phyloP scores from a whole-genome alignment of 2,888 invertebrate genomes.

The Unio pictorum region DNA sequence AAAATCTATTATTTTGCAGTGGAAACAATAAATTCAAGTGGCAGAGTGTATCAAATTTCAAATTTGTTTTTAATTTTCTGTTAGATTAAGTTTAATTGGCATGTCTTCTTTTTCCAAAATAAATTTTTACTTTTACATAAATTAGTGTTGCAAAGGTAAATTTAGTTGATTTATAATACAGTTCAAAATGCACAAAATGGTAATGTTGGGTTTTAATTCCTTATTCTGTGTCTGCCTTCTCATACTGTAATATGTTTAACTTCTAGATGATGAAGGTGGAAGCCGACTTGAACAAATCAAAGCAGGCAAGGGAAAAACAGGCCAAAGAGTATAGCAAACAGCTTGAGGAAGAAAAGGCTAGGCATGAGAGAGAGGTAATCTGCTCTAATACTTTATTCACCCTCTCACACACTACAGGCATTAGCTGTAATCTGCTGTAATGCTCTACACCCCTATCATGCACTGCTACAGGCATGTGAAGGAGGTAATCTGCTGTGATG shows the following conservation, averaged over 20 bases:
- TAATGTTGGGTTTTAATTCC: background rate
- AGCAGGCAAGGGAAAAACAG: slow-evolving; percentile 67
- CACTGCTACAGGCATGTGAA: too few relatives aligned
- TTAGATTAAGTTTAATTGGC: too few relatives aligned
- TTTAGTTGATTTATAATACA: background rate
- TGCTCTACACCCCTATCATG: too few relatives aligned
- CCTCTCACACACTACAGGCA: too few relatives aligned
- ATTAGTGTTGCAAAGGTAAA: background rate
- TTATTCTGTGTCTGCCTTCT: background rate
- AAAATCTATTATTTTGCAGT: too few relatives aligned
- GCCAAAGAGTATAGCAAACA: slow-evolving; percentile 62
- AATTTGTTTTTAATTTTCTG: too few relatives aligned
- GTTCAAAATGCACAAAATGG: background rate
- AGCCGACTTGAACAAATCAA: slow-evolving; percentile 64
- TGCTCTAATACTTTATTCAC: background rate
- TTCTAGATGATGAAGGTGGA: slow-evolving; percentile 65
- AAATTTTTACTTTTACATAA: too few relatives aligned
- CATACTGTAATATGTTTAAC: background rate
- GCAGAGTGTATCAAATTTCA: too few relatives aligned
- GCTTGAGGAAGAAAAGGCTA: slow-evolving; percentile 58
- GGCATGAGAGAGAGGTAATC: slow-evolving; percentile 62
- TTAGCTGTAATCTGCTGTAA: too few relatives aligned
- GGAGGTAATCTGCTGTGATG: too few relatives aligned
- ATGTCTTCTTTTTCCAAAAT: too few relatives aligned
- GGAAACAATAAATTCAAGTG: too few relatives aligned